Conservation (phyloP, 1,140 invertebrate species). For the Pachypsylla venusta region DNA sequence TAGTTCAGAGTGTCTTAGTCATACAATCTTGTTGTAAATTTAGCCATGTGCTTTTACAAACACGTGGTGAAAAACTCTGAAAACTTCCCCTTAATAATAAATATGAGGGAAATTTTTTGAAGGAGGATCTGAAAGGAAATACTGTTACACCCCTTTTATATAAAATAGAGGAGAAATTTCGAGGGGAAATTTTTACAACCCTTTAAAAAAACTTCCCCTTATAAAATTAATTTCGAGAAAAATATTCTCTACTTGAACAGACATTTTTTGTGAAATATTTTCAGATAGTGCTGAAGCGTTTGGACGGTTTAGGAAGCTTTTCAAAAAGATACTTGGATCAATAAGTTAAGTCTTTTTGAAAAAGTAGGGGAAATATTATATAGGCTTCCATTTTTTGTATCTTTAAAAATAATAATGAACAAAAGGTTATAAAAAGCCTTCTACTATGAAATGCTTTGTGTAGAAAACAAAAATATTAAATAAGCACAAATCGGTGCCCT, state of each 20-base stretch:
- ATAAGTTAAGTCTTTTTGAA: neutral
- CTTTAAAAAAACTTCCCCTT: neutral
- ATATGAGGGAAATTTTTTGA: neutral
- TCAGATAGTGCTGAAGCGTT: neutral
- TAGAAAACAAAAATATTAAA: too few species aligned
- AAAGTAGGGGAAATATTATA: neutral
- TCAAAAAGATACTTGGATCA: neutral
- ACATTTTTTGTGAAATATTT: neutral
- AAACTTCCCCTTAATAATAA: neutral
- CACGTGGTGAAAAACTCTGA: constrained; percentile 3
- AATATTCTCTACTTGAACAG: constrained; percentile 1
- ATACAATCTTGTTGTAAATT: too few species aligned
- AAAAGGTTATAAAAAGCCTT: too few species aligned
- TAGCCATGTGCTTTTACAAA: constrained; percentile 6
- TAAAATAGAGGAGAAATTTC: neutral
- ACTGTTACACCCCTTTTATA: neutral
- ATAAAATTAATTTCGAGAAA: neutral
- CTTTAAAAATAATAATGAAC: too few species aligned
- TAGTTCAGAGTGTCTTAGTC: too few species aligned
- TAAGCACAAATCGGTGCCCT: too few species aligned
- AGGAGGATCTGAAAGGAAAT: neutral
- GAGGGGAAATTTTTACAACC: neutral
- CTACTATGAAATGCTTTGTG: too few species aligned
- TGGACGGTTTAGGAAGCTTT: neutral
- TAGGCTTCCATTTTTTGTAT: neutral